Percentiles rank a stretch among this genome's conserved stretches.
These are phyloP conservation scores for Dryobotodes eremita DNA, from an alignment of 2,888 invertebrate genomes.

Conservation along the genomic window DNA sequence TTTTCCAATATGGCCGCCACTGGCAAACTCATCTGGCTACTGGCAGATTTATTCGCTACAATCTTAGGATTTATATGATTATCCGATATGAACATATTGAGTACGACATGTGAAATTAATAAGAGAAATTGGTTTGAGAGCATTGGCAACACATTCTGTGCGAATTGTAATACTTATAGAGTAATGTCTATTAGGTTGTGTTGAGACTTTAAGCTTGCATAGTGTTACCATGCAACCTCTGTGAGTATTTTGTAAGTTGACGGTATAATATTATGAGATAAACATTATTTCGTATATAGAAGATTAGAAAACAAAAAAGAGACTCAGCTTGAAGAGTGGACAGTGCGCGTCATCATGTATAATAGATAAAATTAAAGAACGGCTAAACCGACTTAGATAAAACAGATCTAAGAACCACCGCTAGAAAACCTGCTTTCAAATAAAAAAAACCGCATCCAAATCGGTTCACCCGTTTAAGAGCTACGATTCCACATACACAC, in stretches of 20 bases:
- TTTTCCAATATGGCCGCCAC: slow-evolving; percentile 58
- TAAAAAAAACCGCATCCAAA: too few relatives aligned
- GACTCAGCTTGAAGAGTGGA: too few relatives aligned
- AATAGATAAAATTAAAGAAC: too few relatives aligned
- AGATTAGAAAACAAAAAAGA: not conserved
- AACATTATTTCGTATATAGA: not conserved
- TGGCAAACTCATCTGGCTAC: slow-evolving; percentile 43
- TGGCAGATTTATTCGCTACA: slow-evolving; percentile 63
- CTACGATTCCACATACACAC: too few relatives aligned
- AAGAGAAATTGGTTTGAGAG: slow-evolving; percentile 40
- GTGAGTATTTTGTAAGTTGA: not conserved
- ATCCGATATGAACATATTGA: slow-evolving; percentile 56
- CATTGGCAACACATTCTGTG: slow-evolving; percentile 18
- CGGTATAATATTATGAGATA: not conserved
- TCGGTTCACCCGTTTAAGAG: too few relatives aligned
- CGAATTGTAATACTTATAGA: not conserved
- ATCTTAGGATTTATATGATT: slow-evolving; percentile 64
- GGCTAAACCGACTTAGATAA: too few relatives aligned
- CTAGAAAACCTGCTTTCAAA: too few relatives aligned
- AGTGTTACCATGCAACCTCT: not conserved
- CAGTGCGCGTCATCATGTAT: too few relatives aligned
- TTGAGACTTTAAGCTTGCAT: not conserved
- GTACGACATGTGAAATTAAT: slow-evolving; percentile 60
- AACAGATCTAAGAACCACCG: too few relatives aligned
- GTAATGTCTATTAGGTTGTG: not conserved